phyloP scores from a whole-genome alignment of 2,888 invertebrate genomes.

The Amiota minor region DNA sequence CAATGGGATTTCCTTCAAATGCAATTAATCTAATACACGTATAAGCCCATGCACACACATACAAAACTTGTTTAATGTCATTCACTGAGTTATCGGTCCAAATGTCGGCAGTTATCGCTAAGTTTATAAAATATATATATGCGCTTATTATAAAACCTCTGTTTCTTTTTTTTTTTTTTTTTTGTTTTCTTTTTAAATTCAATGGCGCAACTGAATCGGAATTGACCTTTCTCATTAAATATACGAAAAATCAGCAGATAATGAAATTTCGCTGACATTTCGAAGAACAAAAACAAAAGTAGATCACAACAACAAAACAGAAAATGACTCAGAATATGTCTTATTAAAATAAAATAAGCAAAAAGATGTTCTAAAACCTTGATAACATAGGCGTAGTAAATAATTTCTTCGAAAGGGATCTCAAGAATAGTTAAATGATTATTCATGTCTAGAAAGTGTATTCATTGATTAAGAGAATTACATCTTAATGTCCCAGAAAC shows the following conservation, averaged over 20 bases:
- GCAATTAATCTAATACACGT: slow-evolving; percentile 4
- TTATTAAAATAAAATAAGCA: too few species aligned
- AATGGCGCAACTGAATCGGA: neutral
- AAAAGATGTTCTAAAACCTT: too few species aligned
- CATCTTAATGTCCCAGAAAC: too few species aligned
- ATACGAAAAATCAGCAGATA: neutral
- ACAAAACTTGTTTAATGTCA: neutral
- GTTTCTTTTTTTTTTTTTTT: neutral
- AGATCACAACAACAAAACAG: too few species aligned
- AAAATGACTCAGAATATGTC: too few species aligned
- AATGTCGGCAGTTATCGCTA: neutral
- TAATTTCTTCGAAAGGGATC: too few species aligned
- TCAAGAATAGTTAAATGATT: too few species aligned
- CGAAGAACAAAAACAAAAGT: neutral
- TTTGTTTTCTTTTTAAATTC: neutral
- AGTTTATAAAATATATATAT: too few species aligned
- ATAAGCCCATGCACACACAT: neutral
- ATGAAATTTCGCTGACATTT: slow-evolving; percentile 2
- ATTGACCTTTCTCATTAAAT: neutral
- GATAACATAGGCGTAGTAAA: too few species aligned
- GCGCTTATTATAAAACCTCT: neutral
- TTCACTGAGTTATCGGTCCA: neutral
- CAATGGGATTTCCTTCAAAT: slow-evolving; percentile 8
- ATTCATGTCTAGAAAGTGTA: too few species aligned
- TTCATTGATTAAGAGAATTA: too few species aligned